Evolutionary conservation across 2,888 invertebrate genomes (phyloP), one percentile per base, ranked within the genome.

Genomic region (Margaritifera margaritifera): DNA sequence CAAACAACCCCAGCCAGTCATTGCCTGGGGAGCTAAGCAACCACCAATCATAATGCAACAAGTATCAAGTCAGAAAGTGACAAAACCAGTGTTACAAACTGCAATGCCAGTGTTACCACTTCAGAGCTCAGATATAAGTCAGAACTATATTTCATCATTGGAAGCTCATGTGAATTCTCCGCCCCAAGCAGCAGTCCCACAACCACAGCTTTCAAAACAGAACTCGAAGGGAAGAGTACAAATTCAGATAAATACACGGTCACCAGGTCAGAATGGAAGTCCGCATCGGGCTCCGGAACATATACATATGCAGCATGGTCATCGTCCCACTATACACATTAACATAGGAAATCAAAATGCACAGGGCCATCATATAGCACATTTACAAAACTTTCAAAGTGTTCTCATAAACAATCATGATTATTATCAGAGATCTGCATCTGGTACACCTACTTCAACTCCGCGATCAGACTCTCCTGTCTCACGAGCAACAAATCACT

Each of bases 41-140:
- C 95, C 96, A 62, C 96, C 97, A 11, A 95, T 98, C 78, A 97
- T 98, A 76, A 98, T 97, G 96, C 97, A 97, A 89, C 96, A 96
- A 51, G 98, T 98, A 24, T 96, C 96, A 89, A 96, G 96, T 91
- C 96, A 96, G 24, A 96, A 97, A 90, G 97, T 90, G 55, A 96
- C 96, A 87, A 98, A 97, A 89, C 98, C 98, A 0, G 94, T 97
- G 50, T 91, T 97, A 77, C 98, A 98, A 91, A 98, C 97, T 22
- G 98, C 98, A 62, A 97, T 96, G n/a, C 97, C 97, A 1, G 94
- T 94, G 61, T 69, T 70, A 27, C 72, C 70, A 18, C 63, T 64
- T 25, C 75, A 69, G 20, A 95, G 95, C 4, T 67, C 69, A 66
- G 67, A 62, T 62, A 77, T 71, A 59, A 74, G 69, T 58, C 79